Percentiles rank a stretch among this genome's conserved stretches.
These are phyloP conservation scores for Cynopterus brachyotis DNA, from an alignment of 2,113 vertebrate species.

Conservation along the genomic window DNA sequence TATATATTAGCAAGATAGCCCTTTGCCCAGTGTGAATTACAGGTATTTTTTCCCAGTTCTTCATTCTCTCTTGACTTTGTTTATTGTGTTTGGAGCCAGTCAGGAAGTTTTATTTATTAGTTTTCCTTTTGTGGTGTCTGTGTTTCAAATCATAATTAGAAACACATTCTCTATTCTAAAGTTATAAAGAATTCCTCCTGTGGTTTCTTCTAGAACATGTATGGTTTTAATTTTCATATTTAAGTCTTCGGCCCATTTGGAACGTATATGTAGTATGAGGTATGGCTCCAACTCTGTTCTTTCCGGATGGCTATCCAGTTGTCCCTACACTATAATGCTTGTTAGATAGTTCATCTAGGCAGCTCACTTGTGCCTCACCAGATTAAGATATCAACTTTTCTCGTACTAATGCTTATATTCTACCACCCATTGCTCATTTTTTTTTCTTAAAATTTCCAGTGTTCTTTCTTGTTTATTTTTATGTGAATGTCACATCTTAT, in stretches of 20 bases:
- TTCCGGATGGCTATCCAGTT: background rate
- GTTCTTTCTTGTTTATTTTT: constrained; percentile 19
- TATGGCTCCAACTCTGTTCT: background rate
- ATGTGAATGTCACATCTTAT: background rate
- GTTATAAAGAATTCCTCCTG: background rate
- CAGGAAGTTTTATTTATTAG: background rate
- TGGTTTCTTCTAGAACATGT: background rate
- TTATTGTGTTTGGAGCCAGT: background rate
- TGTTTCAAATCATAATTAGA: constrained; percentile 16
- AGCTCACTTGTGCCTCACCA: background rate
- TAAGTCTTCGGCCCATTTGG: background rate
- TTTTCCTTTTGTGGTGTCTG: background rate
- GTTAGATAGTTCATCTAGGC: background rate
- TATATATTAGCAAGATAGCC: background rate
- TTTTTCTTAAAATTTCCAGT: background rate
- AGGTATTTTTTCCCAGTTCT: background rate
- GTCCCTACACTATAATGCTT: background rate
- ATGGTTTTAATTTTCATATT: background rate
- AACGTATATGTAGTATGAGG: background rate
- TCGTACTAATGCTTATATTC: background rate
- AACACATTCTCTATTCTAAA: background rate
- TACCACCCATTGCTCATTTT: background rate
- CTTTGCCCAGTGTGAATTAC: background rate
- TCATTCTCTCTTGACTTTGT: background rate
- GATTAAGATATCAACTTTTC: background rate